These are phyloP conservation scores for Drosophila ezoana DNA, from an alignment of 2,888 invertebrate species.

Conservation along the genomic window DNA sequence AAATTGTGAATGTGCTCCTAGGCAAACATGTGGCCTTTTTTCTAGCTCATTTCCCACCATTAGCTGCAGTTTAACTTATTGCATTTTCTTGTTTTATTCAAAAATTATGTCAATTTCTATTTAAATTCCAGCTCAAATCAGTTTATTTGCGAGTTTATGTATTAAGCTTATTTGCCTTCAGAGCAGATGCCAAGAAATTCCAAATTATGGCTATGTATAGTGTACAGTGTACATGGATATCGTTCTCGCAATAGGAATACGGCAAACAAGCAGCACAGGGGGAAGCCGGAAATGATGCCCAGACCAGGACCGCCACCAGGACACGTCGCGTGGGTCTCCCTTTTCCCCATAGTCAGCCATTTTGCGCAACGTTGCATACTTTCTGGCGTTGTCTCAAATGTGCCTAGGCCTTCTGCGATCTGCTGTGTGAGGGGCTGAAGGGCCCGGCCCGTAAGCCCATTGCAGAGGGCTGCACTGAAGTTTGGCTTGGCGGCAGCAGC, in stretches of 20 bases:
- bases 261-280: slow-evolving; percentile 32
- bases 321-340: too few species aligned
- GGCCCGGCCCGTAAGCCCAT: slow-evolving; percentile 30
- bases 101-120: too few species aligned
- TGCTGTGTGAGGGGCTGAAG: background rate
- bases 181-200: background rate
- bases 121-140: too few species aligned
- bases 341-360: slow-evolving; percentile 44
- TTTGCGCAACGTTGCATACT: slow-evolving; percentile 63
- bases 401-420: background rate
- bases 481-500: slow-evolving; percentile 58
- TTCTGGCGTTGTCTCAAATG: slow-evolving; percentile 49
- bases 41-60: too few species aligned
- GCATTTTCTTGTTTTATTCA: too few species aligned
- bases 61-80: too few species aligned
- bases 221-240: background rate
- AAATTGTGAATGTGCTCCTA: too few species aligned
- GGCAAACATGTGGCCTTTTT: too few species aligned
- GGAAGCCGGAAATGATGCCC: background rate
- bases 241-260: slow-evolving; percentile 22
- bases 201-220: background rate
- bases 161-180: background rate
- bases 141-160: too few species aligned
- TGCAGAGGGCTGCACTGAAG: slow-evolving; percentile 52
- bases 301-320: background rate